These are phyloP conservation scores for Pseudachorutes palmiensis DNA, from an alignment of 1,140 invertebrate species.

Conservation along the genomic window DNA sequence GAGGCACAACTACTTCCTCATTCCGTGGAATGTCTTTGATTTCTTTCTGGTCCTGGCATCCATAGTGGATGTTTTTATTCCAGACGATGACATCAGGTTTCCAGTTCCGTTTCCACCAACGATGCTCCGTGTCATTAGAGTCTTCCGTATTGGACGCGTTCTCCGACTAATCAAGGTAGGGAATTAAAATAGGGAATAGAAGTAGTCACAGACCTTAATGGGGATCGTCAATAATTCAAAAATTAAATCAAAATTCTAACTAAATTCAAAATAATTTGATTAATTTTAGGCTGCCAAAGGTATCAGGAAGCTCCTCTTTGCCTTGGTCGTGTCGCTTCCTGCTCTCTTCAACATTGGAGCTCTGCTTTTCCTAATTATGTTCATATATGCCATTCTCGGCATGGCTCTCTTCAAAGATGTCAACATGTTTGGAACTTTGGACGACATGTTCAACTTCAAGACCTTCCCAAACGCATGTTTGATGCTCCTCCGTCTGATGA, in stretches of 20 bases:
- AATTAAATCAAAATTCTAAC: too few species aligned
- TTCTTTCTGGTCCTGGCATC: conserved; percentile 84
- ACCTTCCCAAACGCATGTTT: conserved; percentile 91
- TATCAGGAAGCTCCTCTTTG: conserved; percentile 88
- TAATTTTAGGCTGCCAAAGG: conserved; percentile 73
- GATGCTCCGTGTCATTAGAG: conserved; percentile 79
- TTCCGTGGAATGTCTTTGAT: conserved; percentile 93
- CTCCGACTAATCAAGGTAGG: conserved; percentile 80
- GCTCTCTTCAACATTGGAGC: conserved; percentile 93
- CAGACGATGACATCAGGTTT: conserved; percentile 78
- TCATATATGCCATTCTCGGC: conserved; percentile 92
- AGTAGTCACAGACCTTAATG: too few species aligned
- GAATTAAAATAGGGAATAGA: too few species aligned
- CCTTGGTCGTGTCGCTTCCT: conserved; percentile 85
- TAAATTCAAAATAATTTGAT: conserved; percentile 24
- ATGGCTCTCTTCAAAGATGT: conserved; percentile 90
- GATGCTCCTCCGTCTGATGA: conserved; percentile 82
- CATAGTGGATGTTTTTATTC: conserved; percentile 81
- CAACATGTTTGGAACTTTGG: conserved; percentile 72
- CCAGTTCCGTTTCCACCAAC: conserved; percentile 89
- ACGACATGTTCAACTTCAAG: conserved; percentile 87
- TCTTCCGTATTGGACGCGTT: conserved; percentile 90
- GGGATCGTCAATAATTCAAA: too few species aligned
- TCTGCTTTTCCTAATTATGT: conserved; percentile 81
- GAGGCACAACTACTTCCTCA: conserved; percentile 87